Evolutionary conservation across 2,888 invertebrate genomes (phyloP), one percentile per base, ranked within the genome.

Genomic region (Zaprionus bogoriensis): DNA sequence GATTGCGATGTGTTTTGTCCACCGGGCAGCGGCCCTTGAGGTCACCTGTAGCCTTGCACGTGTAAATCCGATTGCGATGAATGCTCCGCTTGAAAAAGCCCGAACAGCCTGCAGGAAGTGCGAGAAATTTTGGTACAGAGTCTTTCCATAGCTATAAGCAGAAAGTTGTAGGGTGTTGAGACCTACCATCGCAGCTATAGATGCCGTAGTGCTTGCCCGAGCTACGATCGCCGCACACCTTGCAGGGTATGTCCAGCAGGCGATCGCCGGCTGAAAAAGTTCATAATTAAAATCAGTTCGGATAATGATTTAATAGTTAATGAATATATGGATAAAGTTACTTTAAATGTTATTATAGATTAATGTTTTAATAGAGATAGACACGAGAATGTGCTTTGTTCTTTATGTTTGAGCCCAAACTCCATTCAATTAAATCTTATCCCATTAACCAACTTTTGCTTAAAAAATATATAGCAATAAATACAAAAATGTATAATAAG

Each of bases 141-240:
- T 3, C 0, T n/a, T n/a, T n/a, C n/a, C n/a, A n/a, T n/a, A n/a
- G n/a, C n/a, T n/a, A n/a, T n/a, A n/a, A n/a, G 10, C 10, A 3
- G 6, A 6, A 1, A 20, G 6, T 28, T 6, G 38, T 4, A 0
- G 23, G 28, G 27, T 38, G 17, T 36, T n/a, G 12, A 1, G 14
- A 89, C 93, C 94, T 92, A 97, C 99, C 99, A 93, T 99, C 99
- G 90, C 99, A 99, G 89, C 98, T 98, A 92, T 98, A 99, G 89
- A 99, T 99, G 77, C 99, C 99, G 92, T 99, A 99, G 92, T 99
- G 99, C 92, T 99, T 99, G 61, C 99, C 99, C 10, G 99, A 99
- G 88, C 98, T 99, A 89, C 99, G 94, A 92, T 99, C 99, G 60
- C 98, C 98, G 89, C 99, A 99, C 67, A 99, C 99, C 92, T 98